Evolutionary conservation across 2,797 vertebrate species (phyloP).

Genomic region (Pangasius krempfi): DNA sequence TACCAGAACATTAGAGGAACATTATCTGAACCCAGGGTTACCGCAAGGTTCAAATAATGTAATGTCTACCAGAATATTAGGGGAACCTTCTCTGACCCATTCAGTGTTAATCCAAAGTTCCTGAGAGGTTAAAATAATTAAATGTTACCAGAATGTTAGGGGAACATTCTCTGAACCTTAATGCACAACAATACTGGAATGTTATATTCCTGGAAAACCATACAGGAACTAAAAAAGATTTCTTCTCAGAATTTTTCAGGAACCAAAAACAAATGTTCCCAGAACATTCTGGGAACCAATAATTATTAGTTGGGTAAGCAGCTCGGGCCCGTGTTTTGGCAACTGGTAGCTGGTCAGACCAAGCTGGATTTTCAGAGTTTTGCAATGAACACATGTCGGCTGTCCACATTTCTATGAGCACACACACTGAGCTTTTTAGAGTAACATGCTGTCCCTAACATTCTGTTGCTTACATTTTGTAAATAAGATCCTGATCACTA

Average conservation of each 20-base stretch:
- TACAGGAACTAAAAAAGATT: too few relatives aligned
- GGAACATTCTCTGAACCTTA: background rate
- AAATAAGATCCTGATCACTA: background rate
- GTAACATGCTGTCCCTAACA: background rate
- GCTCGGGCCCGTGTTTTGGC: background rate
- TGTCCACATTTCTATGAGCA: background rate
- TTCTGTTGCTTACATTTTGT: background rate
- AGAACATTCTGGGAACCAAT: background rate
- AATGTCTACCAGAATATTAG: too few relatives aligned
- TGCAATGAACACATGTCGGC: background rate
- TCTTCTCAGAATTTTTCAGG: background rate
- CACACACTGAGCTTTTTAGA: background rate
- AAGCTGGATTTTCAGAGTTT: background rate
- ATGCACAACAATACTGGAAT: background rate
- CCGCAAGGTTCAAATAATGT: too few relatives aligned
- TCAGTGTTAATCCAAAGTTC: too few relatives aligned
- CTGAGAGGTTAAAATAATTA: too few relatives aligned
- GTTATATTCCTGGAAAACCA: background rate
- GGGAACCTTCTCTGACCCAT: background rate
- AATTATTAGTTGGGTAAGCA: background rate
- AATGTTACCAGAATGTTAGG: too few relatives aligned
- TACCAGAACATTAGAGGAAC: background rate
- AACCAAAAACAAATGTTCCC: background rate
- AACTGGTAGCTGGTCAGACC: background rate
- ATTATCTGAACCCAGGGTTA: background rate